Evolutionary conservation across 2,797 vertebrate genomes (phyloP).

Genomic region (Jordanella pulchra): DNA sequence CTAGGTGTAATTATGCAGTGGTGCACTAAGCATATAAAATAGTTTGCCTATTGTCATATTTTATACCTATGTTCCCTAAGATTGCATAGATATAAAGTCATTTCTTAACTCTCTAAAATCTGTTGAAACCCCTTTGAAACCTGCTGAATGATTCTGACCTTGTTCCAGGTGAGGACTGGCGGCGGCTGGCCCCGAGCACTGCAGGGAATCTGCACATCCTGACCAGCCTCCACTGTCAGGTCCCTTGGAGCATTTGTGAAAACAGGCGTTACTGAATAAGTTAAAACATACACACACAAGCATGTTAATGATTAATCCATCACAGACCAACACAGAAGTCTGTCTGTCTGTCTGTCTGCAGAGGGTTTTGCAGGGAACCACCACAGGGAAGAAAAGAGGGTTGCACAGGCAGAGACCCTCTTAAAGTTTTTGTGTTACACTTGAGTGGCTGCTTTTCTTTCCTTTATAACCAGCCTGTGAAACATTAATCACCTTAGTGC

Average conservation of each 20-base stretch:
- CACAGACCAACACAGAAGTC: conserved; percentile 16
- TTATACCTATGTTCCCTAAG: no score
- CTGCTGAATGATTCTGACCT: conserved; percentile 80
- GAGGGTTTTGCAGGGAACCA: conserved; percentile 34
- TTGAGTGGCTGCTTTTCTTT: conserved; percentile 7
- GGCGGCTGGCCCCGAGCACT: conserved; percentile 93
- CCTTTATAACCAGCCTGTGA: conserved; percentile 8
- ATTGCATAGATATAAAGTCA: background rate
- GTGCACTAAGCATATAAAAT: background rate
- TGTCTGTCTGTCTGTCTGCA: conserved; percentile 30
- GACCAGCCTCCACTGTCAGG: conserved; percentile 92
- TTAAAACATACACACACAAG: conserved; percentile 75
- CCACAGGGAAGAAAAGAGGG: conserved; percentile 16
- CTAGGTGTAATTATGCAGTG: background rate
- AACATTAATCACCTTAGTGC: conserved; percentile 19
- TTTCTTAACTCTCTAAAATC: background rate
- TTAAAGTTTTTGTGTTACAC: conserved; percentile 29
- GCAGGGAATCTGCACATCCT: conserved; percentile 93
- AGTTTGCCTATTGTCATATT: background rate
- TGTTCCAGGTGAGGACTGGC: conserved; percentile 97
- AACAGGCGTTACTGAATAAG: conserved; percentile 92
- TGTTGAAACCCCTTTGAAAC: background rate
- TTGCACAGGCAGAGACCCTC: conserved; percentile 10
- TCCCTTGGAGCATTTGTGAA: conserved; percentile 94
- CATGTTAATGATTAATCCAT: conserved; percentile 73